phyloP scores from a whole-genome alignment of 2,888 invertebrate species.

The Torymus auratus region DNA sequence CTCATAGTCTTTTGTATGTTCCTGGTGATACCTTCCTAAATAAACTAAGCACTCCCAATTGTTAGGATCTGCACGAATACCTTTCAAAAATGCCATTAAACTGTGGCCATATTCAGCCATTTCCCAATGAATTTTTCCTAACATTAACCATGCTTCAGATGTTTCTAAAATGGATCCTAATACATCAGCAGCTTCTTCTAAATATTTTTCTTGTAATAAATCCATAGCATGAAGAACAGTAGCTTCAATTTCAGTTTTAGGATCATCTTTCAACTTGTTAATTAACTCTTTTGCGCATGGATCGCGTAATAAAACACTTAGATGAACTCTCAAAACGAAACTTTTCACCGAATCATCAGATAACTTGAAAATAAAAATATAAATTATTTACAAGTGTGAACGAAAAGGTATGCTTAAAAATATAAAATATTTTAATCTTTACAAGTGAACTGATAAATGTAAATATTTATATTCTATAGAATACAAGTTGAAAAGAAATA shows the following conservation, averaged over 20 bases:
- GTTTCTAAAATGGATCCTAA: conserved; percentile 77
- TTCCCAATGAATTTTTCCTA: conserved; percentile 82
- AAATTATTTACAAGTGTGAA: conserved; percentile 34
- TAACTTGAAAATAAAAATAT: conserved; percentile 61
- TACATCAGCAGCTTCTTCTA: conserved; percentile 79
- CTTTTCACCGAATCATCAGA: conserved; percentile 62
- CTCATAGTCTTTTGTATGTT: conserved; percentile 81
- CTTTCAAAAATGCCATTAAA: conserved; percentile 82
- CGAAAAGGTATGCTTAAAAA: not conserved
- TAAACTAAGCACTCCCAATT: conserved; percentile 85
- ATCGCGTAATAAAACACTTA: conserved; percentile 75
- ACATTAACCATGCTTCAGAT: conserved; percentile 79
- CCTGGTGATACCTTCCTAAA: conserved; percentile 86
- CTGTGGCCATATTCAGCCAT: conserved; percentile 80
- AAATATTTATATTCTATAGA: too few species aligned
- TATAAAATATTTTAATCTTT: not conserved
- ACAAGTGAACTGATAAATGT: too few species aligned
- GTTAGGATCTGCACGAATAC: conserved; percentile 83
- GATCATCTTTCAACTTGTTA: conserved; percentile 69
- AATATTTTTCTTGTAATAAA: conserved; percentile 78
- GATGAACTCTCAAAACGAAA: conserved; percentile 69
- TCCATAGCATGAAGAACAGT: conserved; percentile 78
- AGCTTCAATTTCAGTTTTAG: conserved; percentile 64
- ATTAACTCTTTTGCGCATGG: conserved; percentile 73
- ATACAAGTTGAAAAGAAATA: not conserved